Evolutionary conservation across 2,888 invertebrate genomes (phyloP), one percentile per base, ranked within the genome.

Genomic region (Leucoma salicis): DNA sequence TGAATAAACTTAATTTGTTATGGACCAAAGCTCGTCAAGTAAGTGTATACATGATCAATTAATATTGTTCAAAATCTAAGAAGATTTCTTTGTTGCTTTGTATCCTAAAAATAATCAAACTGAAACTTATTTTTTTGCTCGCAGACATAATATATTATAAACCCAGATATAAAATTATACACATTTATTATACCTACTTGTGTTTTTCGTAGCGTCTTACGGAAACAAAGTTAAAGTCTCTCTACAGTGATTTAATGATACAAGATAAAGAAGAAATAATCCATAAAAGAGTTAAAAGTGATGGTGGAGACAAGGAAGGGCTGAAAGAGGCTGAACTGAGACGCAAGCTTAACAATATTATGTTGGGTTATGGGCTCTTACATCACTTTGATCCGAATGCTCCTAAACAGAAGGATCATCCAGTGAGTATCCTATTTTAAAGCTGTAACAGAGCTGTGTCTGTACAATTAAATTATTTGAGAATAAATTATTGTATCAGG

Each of bases 261-360:
- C 98, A 98, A 49, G 98, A 98, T 69, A 97, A 97, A 85, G 95
- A 97, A 77, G 97, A 98, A 86, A 89, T 97, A 24, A 92, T 94
- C 0, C 93, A 93, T 76, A 98, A 98, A 76, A 93, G 95, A 67
- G 77, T 95, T 2, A 95, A 94, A 70, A 91, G 94, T 31, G 96
- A 97, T 59, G 95, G 95, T 14, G 92, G 94, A 50, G 98, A 98
- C 74, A 95, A 95, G 60, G 96, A 96, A 66, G 97, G 97, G 0
- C 70, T 95, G 4, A 94, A 94, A 70, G 97, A 96, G 75, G 95
- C 96, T 0, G 93, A 93, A 60, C 69, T 97, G 27, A 87, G 97
- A 12, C 93, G 93, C 39, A 96, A 95, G 71, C 90, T 97, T 0
- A 92, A 94, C 54, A 94, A 94, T 28, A 95, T 97, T 28, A 94